Base-by-base conservation (phyloP, 2,797 vertebrate species). In the Remorina albescens region DNA sequence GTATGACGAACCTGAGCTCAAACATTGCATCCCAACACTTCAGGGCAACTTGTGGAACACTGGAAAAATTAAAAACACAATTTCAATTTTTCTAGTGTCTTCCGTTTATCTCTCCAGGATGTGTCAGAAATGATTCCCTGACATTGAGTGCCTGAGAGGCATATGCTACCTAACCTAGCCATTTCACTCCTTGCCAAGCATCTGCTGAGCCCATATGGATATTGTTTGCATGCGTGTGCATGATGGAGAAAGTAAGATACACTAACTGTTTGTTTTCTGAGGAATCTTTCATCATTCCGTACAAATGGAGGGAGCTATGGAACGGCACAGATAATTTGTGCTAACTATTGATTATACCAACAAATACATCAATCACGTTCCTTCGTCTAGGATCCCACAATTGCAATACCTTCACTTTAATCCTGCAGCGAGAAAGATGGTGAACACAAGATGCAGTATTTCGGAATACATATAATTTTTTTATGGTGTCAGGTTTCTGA, bases 131-230 rank as follows among this genome's bases (percentile, higher is more conserved):
- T 80, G 70, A 89, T 83, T 89, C 57, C 65, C 78, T 86, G 82
- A 86, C 81, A 84, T 58, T 53, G 57, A 77, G 67, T 78, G 63
- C 79, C 82, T 85, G 77, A 86, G 58, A 86, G 87, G 84, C 82
- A 93, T 91, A 93, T 93, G 92, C 80, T 81, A 83, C 76, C 86
- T 62, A 91, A 90, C 89, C 88, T 86, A 90, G 84, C 82, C 80
- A 89, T 91, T 91, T 85, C 67, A 23, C 68, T 91, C 63, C 67
- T 83, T 89, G 84, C 91, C 90, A 91, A 92, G 91, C 92, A 93
- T 93, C 92, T 94, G 91, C 70, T 76, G 46, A 84, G 85, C 84
- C 90, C 93, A 93, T 92, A 93, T 92, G 92, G 90, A 77, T 80
- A 78, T 88, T 86, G 71, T 78, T 65, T 86, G 81, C 78, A 59